Evolutionary conservation across 2,888 invertebrate species (phyloP).

Genomic region (Apeira syringaria): DNA sequence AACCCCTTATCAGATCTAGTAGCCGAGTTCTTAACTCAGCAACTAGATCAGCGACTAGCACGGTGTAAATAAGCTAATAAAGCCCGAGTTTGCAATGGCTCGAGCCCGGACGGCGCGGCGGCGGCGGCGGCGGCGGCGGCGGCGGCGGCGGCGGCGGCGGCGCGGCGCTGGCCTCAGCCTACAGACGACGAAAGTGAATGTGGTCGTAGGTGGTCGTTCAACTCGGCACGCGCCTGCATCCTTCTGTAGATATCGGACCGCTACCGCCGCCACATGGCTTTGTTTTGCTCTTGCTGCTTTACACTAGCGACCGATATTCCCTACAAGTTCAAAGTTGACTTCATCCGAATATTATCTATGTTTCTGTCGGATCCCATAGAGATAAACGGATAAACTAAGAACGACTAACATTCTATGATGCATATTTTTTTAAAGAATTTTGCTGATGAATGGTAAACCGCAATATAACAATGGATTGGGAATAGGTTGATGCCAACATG

Average conservation of each 20-base stretch:
- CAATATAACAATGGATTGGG: too few species aligned
- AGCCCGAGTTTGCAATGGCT: conserved; percentile 30
- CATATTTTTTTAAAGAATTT: too few species aligned
- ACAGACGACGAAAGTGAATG: conserved; percentile 73
- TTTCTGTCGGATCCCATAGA: too few species aligned
- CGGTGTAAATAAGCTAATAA: conserved; percentile 11
- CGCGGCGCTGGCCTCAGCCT: conserved; percentile 38
- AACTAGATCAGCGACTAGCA: conserved; percentile 1
- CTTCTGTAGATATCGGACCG: conserved; percentile 34
- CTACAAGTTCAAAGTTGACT: too few species aligned
- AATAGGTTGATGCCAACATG: too few species aligned
- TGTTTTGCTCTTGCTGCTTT: conserved; percentile 54
- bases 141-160: conserved; percentile 22
- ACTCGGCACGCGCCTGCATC: conserved; percentile 80
- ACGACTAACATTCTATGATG: too few species aligned
- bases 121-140: conserved; percentile 41
- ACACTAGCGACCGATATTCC: conserved; percentile 10
- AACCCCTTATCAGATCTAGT: too few species aligned
- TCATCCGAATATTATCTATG: too few species aligned
- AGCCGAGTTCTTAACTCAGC: too few species aligned
- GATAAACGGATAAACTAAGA: too few species aligned
- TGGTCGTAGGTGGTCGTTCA: conserved; percentile 78
- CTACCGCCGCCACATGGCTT: conserved; percentile 43
- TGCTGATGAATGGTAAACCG: too few species aligned
- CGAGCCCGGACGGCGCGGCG: conserved; percentile 15